Evolutionary conservation across 2,888 invertebrate species (phyloP).

Genomic region (Polymixis lichenea): DNA sequence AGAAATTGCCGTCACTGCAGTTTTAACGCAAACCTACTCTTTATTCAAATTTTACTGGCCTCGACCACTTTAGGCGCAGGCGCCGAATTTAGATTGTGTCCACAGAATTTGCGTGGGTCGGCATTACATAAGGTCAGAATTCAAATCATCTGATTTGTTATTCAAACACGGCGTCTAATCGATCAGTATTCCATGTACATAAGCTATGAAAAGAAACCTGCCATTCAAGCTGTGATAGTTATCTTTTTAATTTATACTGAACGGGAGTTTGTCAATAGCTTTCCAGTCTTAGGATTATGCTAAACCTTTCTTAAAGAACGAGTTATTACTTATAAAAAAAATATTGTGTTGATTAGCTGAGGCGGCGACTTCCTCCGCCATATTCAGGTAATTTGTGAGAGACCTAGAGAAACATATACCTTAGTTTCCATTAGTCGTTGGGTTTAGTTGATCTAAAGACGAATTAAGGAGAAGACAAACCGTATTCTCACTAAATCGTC

Average conservation of each 20-base stretch:
- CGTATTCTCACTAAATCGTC: too few species aligned
- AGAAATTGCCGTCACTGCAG: conserved; percentile 11
- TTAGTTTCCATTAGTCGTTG: too few species aligned
- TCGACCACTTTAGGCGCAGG: conserved; percentile 34
- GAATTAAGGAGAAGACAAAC: too few species aligned
- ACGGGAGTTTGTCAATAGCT: conserved; percentile 40
- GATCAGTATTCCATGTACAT: conserved; percentile 58
- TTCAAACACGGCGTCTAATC: conserved; percentile 60
- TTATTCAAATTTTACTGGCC: conserved; percentile 43
- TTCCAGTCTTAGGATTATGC: conserved; percentile 32
- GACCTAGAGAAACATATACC: too few species aligned
- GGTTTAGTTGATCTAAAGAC: too few species aligned
- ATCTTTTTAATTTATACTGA: conserved; percentile 57
- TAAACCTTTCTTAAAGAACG: conserved; percentile 8
- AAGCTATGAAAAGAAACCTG: conserved; percentile 52
- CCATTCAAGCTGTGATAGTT: conserved; percentile 48
- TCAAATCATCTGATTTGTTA: conserved; percentile 62
- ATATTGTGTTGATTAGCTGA: neutral
- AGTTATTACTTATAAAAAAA: neutral
- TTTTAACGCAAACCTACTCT: conserved; percentile 39
- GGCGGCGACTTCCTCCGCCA: too few species aligned
- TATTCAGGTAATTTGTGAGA: too few species aligned
- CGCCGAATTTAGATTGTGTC: conserved; percentile 50
- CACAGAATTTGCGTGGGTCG: conserved; percentile 62
- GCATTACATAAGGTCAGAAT: conserved; percentile 58